These are phyloP conservation scores for Parus major DNA, from an alignment of 2,113 vertebrate genomes.

Conservation along the genomic window DNA sequence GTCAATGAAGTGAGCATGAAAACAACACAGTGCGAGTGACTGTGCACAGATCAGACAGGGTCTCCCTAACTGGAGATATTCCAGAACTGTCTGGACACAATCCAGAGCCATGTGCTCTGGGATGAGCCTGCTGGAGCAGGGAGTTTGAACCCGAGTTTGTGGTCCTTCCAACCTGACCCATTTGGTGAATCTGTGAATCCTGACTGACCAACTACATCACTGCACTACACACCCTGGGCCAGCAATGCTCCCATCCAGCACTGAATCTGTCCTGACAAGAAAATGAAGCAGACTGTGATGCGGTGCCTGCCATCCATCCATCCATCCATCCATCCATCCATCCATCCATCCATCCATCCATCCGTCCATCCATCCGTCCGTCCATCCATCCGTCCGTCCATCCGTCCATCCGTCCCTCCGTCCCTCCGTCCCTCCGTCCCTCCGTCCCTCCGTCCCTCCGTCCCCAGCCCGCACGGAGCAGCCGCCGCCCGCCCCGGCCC, in stretches of 20 bases:
- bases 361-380: too few relatives aligned
- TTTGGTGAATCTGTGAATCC: accelerated
- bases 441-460: background rate
- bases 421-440: too few relatives aligned
- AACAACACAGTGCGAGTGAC: background rate
- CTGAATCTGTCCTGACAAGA: too few relatives aligned
- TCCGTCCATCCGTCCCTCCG: too few relatives aligned
- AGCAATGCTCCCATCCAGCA: background rate
- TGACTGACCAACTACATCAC: background rate
- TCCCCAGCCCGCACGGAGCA: background rate
- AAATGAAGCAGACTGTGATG: accelerated
- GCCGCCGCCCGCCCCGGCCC: background rate
- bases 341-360: background rate
- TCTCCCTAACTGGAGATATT: background rate
- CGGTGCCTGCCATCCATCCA: background rate
- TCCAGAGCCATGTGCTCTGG: background rate
- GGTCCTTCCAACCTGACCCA: background rate
- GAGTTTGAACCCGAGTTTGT: background rate
- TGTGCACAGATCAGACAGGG: background rate
- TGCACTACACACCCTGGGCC: background rate
- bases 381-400: too few relatives aligned
- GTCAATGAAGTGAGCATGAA: background rate
- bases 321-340: background rate
- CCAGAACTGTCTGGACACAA: background rate
- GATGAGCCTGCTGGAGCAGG: background rate